A percentile compares a stretch with the other conserved stretches of the same genome.
Evolutionary conservation across 2,888 invertebrate species (phyloP).

Genomic region (Gymnoscelis rufifasciata): DNA sequence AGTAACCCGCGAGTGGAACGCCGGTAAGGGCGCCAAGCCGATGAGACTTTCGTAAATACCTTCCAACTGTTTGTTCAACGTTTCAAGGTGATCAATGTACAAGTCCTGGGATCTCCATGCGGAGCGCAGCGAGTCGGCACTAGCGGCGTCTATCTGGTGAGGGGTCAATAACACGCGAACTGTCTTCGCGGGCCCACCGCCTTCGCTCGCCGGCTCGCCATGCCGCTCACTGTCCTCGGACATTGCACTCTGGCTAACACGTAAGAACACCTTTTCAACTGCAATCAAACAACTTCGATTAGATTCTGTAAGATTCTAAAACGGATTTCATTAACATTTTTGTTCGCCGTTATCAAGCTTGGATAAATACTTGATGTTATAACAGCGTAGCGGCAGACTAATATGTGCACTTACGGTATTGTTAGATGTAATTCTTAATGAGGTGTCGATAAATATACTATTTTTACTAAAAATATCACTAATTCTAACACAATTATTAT

Average conservation of each 20-base stretch:
- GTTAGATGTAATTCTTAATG: slow-evolving; percentile 13
- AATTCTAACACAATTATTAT: slow-evolving; percentile 33
- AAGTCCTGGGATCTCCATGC: slow-evolving; percentile 87
- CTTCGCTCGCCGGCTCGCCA: slow-evolving; percentile 67
- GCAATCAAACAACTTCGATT: slow-evolving; percentile 64
- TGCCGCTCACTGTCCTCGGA: slow-evolving; percentile 74
- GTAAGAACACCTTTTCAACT: slow-evolving; percentile 65
- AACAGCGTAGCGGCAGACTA: slow-evolving; percentile 6
- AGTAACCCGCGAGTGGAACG: slow-evolving; percentile 63
- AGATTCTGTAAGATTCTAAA: slow-evolving; percentile 38
- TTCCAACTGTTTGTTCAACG: slow-evolving; percentile 86
- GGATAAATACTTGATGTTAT: slow-evolving; percentile 29
- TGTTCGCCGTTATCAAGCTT: slow-evolving; percentile 59
- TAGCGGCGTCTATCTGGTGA: slow-evolving; percentile 81
- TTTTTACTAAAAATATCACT: slow-evolving; percentile 31
- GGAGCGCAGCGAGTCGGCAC: slow-evolving; percentile 82
- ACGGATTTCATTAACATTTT: slow-evolving; percentile 49
- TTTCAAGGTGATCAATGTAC: slow-evolving; percentile 87
- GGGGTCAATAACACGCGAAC: slow-evolving; percentile 82
- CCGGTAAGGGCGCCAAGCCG: slow-evolving; percentile 68
- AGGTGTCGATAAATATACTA: slow-evolving; percentile 13
- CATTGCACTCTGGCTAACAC: slow-evolving; percentile 73
- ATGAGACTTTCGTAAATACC: slow-evolving; percentile 81
- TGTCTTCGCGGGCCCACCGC: slow-evolving; percentile 73
- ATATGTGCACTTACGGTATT: slow-evolving; percentile 32